Evolutionary conservation across 2,888 invertebrate genomes (phyloP).

Genomic region (Desoria tigrina): DNA sequence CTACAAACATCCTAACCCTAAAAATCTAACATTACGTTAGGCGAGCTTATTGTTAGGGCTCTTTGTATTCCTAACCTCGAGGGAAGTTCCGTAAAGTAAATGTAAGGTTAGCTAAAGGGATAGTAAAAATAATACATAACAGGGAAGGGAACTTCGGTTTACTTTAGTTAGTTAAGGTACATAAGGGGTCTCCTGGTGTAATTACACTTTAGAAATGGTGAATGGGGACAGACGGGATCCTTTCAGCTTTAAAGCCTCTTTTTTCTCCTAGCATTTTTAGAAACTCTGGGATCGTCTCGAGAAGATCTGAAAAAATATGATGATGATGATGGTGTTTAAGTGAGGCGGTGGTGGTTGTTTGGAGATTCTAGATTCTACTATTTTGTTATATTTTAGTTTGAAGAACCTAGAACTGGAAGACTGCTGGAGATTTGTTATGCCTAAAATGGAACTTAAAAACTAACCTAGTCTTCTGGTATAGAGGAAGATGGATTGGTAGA

Average conservation of each 20-base stretch:
- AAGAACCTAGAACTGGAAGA: not conserved
- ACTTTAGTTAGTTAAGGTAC: conserved; percentile 1
- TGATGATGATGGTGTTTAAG: too few species aligned
- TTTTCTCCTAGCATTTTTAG: too few species aligned
- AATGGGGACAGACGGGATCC: not conserved
- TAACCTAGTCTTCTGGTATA: not conserved
- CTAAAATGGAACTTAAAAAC: not conserved
- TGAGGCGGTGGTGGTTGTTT: too few species aligned
- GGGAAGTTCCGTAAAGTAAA: too few species aligned
- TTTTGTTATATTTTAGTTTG: not conserved
- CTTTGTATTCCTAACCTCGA: too few species aligned
- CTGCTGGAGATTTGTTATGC: not conserved
- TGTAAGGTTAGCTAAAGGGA: too few species aligned
- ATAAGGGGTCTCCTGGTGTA: not conserved
- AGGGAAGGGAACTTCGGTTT: conserved; percentile 5
- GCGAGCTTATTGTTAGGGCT: too few species aligned
- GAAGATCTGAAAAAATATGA: too few species aligned
- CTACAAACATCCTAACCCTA: too few species aligned
- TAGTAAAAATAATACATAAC: not conserved
- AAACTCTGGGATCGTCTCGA: too few species aligned
- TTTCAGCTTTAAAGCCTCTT: not conserved
- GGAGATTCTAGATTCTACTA: not conserved
- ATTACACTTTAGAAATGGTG: not conserved
- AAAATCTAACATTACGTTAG: too few species aligned
- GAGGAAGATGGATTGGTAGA: conserved; percentile 3